phyloP scores from a whole-genome alignment of 2,113 vertebrate genomes.

The Hippocampus abdominalis region DNA sequence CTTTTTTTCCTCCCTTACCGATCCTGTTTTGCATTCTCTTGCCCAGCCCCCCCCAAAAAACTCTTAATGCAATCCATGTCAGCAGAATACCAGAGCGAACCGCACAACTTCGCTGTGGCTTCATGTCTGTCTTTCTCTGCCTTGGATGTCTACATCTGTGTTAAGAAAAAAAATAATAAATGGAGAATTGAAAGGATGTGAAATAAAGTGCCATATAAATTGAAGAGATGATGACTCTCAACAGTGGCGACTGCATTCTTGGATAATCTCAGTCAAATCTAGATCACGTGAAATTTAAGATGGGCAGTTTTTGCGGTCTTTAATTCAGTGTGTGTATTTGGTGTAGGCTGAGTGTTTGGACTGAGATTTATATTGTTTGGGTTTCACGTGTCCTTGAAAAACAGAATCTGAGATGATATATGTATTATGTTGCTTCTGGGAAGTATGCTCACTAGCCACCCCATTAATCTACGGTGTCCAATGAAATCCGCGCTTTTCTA shows the following conservation, averaged over 20 bases:
- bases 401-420: neutral
- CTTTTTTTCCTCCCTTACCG: slow-evolving; percentile 14
- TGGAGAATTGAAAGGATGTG: neutral
- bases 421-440: neutral
- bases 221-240: neutral
- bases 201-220: neutral
- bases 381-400: slow-evolving; percentile 1
- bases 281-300: neutral
- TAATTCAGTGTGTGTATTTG: neutral
- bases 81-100: slow-evolving; percentile 70
- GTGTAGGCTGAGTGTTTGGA: neutral
- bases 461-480: neutral
- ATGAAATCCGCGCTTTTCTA: neutral
- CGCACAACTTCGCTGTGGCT: slow-evolving; percentile 65
- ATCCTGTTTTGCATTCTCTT: slow-evolving; percentile 44
- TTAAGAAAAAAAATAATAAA: slow-evolving; percentile 21
- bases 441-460: neutral
- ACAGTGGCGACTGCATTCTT: neutral
- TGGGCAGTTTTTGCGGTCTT: neutral
- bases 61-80: slow-evolving; percentile 66
- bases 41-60: slow-evolving; percentile 21
- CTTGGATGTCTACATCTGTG: slow-evolving; percentile 33
- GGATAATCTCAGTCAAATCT: neutral
- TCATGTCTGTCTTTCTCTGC: slow-evolving; percentile 58
- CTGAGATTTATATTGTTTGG: slow-evolving; percentile 1